A percentile compares a stretch with the other conserved stretches of the same genome.
These are phyloP conservation scores for Stegastes partitus DNA, from an alignment of 2,113 vertebrate species.

Conservation along the genomic window DNA sequence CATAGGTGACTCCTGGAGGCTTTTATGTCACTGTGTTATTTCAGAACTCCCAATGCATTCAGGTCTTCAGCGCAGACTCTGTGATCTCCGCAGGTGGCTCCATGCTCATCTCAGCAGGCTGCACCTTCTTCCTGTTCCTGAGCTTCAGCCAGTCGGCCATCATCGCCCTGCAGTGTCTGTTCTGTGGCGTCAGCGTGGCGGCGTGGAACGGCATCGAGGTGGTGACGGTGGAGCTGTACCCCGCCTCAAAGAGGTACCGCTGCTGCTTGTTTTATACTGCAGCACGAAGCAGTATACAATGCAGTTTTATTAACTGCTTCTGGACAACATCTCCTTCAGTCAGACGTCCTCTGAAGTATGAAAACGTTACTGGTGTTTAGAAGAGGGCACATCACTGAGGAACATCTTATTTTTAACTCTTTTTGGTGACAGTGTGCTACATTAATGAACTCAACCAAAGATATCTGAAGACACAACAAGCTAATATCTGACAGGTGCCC, in stretches of 20 bases:
- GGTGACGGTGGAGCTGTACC: constrained; percentile 96
- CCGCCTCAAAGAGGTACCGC: constrained; percentile 89
- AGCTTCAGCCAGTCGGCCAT: constrained; percentile 94
- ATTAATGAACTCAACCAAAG: no score
- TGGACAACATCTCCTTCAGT: no score
- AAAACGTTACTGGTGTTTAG: no score
- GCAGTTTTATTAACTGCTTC: no score
- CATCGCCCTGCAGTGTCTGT: constrained; percentile 96
- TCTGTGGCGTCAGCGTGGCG: constrained; percentile 93
- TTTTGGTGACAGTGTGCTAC: no score
- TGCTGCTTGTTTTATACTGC: no score
- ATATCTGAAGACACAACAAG: no score
- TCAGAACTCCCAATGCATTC: neutral
- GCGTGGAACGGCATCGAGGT: constrained; percentile 97
- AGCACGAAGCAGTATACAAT: no score
- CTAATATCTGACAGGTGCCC: no score
- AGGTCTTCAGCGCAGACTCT: neutral
- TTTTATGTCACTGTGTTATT: neutral
- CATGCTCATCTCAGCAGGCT: constrained; percentile 94
- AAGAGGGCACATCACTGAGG: no score
- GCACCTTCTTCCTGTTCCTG: constrained; percentile 95
- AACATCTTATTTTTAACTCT: no score
- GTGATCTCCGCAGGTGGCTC: constrained; percentile 87
- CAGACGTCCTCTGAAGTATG: no score
- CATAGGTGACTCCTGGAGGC: constrained; percentile 85